Evolutionary conservation across 2,888 invertebrate species (phyloP).

Genomic region (Drepanosiphum platanoidis): DNA sequence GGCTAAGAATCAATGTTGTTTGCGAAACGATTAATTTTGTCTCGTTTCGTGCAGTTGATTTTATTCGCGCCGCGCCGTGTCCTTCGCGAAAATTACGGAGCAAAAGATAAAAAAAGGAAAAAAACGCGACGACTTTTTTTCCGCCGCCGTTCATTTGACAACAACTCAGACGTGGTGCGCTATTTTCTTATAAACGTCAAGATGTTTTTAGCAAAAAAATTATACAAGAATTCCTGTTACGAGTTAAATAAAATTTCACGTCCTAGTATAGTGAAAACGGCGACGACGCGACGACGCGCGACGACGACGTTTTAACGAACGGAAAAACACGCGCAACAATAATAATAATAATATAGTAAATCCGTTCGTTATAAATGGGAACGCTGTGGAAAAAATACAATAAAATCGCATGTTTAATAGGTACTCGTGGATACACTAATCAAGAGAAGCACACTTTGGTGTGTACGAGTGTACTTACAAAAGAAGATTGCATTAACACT

Average conservation of each 20-base stretch:
- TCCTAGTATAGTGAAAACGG: too few species aligned
- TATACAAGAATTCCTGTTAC: too few species aligned
- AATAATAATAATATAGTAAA: background rate
- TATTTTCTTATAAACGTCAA: too few species aligned
- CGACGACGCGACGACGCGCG: too few species aligned
- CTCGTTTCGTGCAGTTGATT: background rate
- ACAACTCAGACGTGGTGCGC: too few species aligned
- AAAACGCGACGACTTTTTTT: too few species aligned
- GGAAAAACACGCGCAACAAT: background rate
- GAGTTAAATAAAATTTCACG: too few species aligned
- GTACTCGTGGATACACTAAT: background rate
- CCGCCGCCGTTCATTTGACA: too few species aligned
- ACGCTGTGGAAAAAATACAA: background rate
- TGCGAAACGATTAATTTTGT: constrained; percentile 36
- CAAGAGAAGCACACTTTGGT: background rate
- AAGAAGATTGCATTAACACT: constrained; percentile 8
- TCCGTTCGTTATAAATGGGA: background rate
- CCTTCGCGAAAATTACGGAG: too few species aligned
- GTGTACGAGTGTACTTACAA: background rate
- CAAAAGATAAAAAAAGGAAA: too few species aligned
- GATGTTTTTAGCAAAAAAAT: too few species aligned
- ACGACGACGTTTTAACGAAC: background rate
- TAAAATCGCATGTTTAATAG: background rate
- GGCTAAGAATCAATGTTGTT: constrained; percentile 39
- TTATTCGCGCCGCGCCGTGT: too few species aligned